Percentiles rank a stretch among this genome's conserved stretches.
Conservation (phyloP, 2,888 invertebrate species). For the Phyllotreta cruciferae region DNA sequence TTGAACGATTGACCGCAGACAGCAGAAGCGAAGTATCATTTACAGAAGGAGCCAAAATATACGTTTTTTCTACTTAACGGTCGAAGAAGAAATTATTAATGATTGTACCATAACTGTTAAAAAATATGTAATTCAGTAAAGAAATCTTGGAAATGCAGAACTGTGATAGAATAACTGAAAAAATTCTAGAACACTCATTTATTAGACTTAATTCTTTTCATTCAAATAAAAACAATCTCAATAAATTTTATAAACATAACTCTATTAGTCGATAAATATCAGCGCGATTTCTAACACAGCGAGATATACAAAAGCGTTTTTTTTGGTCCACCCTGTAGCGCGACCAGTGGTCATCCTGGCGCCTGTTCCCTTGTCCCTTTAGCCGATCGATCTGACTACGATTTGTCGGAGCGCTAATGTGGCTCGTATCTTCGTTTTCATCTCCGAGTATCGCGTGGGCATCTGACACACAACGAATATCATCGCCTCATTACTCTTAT, state of each 20-base stretch:
- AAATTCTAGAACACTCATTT: no score
- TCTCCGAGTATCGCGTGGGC: conserved; percentile 46
- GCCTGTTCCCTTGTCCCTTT: conserved; percentile 47
- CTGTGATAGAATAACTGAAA: no score
- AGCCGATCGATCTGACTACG: conserved; percentile 48
- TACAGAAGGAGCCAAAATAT: conserved; percentile 20
- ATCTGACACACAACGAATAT: conserved; percentile 39
- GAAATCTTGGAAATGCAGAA: no score
- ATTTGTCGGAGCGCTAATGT: conserved; percentile 51
- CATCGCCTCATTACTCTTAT: conserved; percentile 43
- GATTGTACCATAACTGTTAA: no score
- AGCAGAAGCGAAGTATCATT: conserved; percentile 15
- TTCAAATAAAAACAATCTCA: no score
- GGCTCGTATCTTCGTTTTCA: conserved; percentile 44
- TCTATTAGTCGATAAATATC: not conserved
- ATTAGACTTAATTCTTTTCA: no score
- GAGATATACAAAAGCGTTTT: not conserved
- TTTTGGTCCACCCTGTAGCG: conserved; percentile 34
- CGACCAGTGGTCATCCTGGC: conserved; percentile 45
- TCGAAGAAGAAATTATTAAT: not conserved
- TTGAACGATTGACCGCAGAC: conserved; percentile 20
- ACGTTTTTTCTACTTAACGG: not conserved
- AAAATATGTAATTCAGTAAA: no score
- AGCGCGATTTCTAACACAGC: not conserved
- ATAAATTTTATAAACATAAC: conserved; percentile 5